phyloP scores from a whole-genome alignment of 2,888 invertebrate genomes.

The Balanococcus diminutus region DNA sequence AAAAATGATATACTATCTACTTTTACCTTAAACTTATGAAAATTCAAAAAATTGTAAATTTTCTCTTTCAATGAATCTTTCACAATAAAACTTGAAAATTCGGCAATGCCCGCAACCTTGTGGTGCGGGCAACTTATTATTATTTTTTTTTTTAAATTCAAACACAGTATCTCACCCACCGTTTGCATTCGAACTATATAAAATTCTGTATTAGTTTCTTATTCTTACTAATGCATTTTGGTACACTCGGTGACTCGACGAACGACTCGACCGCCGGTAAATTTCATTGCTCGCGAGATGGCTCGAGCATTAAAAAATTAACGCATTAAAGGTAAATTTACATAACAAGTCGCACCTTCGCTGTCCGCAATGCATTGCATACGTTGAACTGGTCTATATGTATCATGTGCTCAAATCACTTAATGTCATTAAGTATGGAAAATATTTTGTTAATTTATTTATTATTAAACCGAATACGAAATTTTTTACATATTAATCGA shows the following conservation, averaged over 20 bases:
- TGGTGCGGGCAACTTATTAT: too few species aligned
- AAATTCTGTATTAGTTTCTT: too few species aligned
- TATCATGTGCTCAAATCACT: slow-evolving; percentile 15
- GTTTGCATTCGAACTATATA: too few species aligned
- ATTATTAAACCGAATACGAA: slow-evolving; percentile 7
- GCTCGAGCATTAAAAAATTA: slow-evolving; percentile 29
- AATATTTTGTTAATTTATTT: slow-evolving; percentile 25
- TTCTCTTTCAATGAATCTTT: too few species aligned
- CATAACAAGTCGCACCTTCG: slow-evolving; percentile 24
- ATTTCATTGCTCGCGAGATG: neutral
- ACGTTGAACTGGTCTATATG: neutral
- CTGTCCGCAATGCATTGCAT: neutral
- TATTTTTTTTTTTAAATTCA: too few species aligned
- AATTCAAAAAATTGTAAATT: too few species aligned
- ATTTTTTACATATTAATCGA: slow-evolving; percentile 31
- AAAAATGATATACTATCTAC: too few species aligned
- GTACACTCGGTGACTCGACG: neutral
- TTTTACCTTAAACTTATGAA: too few species aligned
- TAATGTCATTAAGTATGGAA: slow-evolving; percentile 25
- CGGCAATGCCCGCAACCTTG: too few species aligned
- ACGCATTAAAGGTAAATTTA: slow-evolving; percentile 11
- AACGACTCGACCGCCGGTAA: neutral
- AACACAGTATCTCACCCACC: slow-evolving; percentile 1
- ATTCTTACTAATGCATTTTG: neutral
- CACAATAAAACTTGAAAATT: too few species aligned